Evolutionary conservation across 2,113 vertebrate species (phyloP), one percentile per base, ranked within the genome.

Genomic region (Pomatostomus ruficeps): DNA sequence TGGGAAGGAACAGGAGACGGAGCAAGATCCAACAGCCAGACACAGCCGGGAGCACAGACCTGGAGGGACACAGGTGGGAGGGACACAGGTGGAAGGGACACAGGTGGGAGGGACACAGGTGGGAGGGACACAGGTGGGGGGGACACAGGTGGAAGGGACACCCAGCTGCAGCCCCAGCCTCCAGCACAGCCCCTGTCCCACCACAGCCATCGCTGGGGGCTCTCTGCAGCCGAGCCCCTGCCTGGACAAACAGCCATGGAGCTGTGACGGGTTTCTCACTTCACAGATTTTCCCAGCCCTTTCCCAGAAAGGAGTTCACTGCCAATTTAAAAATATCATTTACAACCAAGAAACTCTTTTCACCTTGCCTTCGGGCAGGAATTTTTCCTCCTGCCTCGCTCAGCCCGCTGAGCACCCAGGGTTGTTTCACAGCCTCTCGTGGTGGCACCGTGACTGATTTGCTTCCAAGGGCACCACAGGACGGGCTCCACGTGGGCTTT

Each of bases 81-180:
- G n/a, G n/a, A n/a, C n/a, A n/a, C n/a, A n/a, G n/a, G n/a, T n/a
- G n/a, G n/a, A n/a, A n/a, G 66, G 66, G 57, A 10, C 54, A 52
- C 36, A 3, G 2, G 6, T 33, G 14, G 14, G 21, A 68, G 45
- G 54, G 40, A 19, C 11, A 2, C 0, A 3, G 2, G 6, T 33
- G 14, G 14, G 21, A 68, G 45, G 54, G 40, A 19, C 11, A 2
- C 0, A 3, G 2, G 6, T 33, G 14, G 14, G 21, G 65, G 45
- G 54, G 40, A 19, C 11, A 2, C 3, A 21, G 66, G 35, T 24
- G 58, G 35, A 46, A 48, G 49, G 45, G 40, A 73, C 36, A 2
- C 22, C 31, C 61, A 12, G 6, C 12, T 71, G 43, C 82, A 74
- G 35, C 10, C 11, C 24, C 55, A 23, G 7, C 14, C 11, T 65